Conservation (phyloP, 2,797 vertebrate genomes). For the Argya squamiceps region DNA sequence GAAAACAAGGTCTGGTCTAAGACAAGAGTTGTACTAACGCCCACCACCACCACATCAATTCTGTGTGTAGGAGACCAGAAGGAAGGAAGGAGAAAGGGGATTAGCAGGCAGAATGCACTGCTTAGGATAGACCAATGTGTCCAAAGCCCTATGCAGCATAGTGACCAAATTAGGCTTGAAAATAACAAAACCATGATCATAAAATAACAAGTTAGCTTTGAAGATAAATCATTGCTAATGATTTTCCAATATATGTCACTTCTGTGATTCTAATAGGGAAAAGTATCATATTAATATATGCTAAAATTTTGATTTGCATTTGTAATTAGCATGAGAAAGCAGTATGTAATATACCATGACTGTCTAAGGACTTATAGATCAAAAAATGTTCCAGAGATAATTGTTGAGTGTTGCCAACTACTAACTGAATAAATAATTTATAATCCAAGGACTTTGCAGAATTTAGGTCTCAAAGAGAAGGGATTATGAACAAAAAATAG, state of each 20-base stretch:
- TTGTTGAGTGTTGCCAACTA: background rate
- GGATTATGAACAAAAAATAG: background rate
- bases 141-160: background rate
- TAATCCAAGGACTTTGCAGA: background rate
- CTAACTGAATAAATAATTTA: background rate
- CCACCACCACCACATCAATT: background rate
- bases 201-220: background rate
- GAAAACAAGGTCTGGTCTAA: background rate
- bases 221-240: background rate
- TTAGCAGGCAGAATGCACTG: background rate
- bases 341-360: background rate
- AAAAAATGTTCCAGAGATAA: background rate
- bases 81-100: fast-evolving
- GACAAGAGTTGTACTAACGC: background rate
- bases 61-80: background rate
- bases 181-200: background rate
- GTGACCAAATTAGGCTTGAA: background rate
- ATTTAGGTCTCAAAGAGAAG: background rate
- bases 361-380: background rate
- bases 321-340: background rate
- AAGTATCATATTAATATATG: background rate
- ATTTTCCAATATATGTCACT: background rate
- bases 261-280: background rate
- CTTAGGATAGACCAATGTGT: background rate
- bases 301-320: background rate